phyloP scores from a whole-genome alignment of 2,113 vertebrate genomes.

The Myotis davidii region DNA sequence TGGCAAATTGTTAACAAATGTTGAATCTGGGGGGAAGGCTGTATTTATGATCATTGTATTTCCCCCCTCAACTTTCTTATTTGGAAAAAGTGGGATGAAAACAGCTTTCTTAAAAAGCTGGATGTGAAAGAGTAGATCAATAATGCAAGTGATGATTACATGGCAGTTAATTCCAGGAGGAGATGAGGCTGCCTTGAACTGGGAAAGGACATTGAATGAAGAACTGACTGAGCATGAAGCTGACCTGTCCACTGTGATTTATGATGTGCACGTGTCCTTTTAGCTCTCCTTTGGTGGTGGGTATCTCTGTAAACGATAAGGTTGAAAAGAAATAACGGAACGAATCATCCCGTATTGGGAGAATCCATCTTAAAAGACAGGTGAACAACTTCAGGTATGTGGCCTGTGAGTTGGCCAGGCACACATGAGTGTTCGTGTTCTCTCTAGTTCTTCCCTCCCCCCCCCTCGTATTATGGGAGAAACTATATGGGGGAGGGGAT shows the following conservation, averaged over 20 bases:
- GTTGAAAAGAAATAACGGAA: constrained; percentile 67
- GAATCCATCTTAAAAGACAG: constrained; percentile 71
- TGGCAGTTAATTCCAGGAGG: constrained; percentile 19
- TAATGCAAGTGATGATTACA: not conserved
- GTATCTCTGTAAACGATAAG: constrained; percentile 33
- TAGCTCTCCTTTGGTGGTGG: not conserved
- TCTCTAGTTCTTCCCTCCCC: not conserved
- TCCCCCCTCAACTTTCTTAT: not conserved
- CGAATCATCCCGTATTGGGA: constrained; percentile 61
- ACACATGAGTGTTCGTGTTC: not conserved
- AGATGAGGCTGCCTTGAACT: not conserved
- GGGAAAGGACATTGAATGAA: constrained; percentile 1
- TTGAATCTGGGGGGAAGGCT: not conserved
- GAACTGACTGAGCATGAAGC: constrained; percentile 20
- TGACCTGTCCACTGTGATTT: constrained; percentile 64
- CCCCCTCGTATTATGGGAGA: not conserved
- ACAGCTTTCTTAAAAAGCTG: not conserved
- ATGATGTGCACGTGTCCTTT: constrained; percentile 27
- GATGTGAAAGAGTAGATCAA: not conserved
- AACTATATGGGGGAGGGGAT: not conserved
- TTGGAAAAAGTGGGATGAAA: constrained; percentile 17
- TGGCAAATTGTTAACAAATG: constrained; percentile 5
- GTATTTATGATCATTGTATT: not conserved
- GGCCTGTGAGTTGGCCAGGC: not conserved
- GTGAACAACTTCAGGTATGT: constrained; percentile 29